A percentile compares a stretch with the other conserved stretches of the same genome.
These are phyloP conservation scores for Hipposideros armiger DNA, from an alignment of 2,113 vertebrate species.

Conservation along the genomic window DNA sequence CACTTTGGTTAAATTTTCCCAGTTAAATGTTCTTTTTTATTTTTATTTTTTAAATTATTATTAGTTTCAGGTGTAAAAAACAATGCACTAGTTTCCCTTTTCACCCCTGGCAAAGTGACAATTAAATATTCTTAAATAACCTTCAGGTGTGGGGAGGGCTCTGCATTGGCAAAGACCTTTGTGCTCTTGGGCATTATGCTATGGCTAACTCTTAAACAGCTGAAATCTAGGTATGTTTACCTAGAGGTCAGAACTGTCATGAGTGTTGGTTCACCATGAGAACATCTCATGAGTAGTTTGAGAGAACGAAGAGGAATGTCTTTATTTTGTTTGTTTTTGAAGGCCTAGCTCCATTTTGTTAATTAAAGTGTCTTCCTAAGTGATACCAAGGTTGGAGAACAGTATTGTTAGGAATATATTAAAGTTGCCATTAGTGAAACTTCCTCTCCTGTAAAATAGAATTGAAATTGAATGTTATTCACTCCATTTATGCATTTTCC, in stretches of 20 bases:
- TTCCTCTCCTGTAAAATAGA: constrained; percentile 29
- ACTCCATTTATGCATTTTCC: background rate
- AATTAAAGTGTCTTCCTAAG: background rate
- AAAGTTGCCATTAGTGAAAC: background rate
- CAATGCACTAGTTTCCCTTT: no score
- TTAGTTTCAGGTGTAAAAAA: no score
- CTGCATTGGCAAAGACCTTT: background rate
- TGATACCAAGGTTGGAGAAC: background rate
- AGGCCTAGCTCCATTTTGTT: background rate
- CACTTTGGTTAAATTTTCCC: constrained; percentile 2
- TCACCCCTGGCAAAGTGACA: no score
- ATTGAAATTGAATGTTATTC: constrained; percentile 49
- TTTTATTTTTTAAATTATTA: no score
- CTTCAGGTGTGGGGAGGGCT: background rate
- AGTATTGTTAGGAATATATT: background rate
- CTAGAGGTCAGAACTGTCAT: background rate
- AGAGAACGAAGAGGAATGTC: background rate
- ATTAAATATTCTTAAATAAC: background rate
- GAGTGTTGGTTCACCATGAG: background rate
- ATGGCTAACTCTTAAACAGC: background rate
- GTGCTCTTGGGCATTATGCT: background rate
- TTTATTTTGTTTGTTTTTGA: constrained; percentile 45
- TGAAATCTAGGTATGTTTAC: background rate
- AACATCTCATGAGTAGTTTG: background rate
- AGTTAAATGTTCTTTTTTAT: background rate